Percentiles rank a stretch among this genome's conserved stretches.
Evolutionary conservation across 2,888 invertebrate species (phyloP).

Genomic region (Watsonalla binaria): DNA sequence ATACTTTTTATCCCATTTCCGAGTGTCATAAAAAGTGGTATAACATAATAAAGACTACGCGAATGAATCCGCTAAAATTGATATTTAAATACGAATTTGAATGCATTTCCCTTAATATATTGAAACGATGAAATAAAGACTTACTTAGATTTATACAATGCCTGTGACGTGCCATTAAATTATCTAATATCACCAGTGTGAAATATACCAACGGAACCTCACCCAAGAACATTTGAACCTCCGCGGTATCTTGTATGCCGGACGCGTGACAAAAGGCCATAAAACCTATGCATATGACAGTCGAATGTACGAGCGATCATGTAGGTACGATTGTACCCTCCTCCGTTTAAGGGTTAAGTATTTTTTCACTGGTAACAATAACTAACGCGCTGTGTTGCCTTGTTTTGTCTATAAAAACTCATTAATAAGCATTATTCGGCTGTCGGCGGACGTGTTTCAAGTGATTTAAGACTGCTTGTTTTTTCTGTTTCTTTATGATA

Average conservation of each 20-base stretch:
- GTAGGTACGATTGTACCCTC: conserved; percentile 5
- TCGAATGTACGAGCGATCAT: conserved; percentile 40
- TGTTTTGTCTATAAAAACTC: conserved; percentile 34
- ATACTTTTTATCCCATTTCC: no score
- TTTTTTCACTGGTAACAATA: conserved; percentile 30
- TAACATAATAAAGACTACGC: no score
- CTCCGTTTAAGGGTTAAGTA: conserved; percentile 17
- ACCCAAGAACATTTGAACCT: conserved; percentile 8
- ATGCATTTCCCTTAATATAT: no score
- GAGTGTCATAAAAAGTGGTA: no score
- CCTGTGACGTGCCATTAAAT: no score
- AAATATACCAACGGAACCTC: conserved; percentile 21
- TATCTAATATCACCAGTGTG: conserved; percentile 3
- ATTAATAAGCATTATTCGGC: conserved; percentile 31
- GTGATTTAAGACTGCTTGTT: conserved; percentile 26
- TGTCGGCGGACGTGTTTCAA: conserved; percentile 32
- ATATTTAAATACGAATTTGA: no score
- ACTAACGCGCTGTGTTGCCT: conserved; percentile 33
- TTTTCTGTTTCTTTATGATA: conserved; percentile 19
- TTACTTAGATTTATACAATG: no score
- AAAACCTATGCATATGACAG: conserved; percentile 45
- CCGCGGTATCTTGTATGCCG: conserved; percentile 16
- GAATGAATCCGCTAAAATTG: no score
- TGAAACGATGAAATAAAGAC: no score
- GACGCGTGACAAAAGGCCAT: conserved; percentile 48